Conservation (phyloP, 2,888 invertebrate species). For the Pemphredon lugubris region DNA sequence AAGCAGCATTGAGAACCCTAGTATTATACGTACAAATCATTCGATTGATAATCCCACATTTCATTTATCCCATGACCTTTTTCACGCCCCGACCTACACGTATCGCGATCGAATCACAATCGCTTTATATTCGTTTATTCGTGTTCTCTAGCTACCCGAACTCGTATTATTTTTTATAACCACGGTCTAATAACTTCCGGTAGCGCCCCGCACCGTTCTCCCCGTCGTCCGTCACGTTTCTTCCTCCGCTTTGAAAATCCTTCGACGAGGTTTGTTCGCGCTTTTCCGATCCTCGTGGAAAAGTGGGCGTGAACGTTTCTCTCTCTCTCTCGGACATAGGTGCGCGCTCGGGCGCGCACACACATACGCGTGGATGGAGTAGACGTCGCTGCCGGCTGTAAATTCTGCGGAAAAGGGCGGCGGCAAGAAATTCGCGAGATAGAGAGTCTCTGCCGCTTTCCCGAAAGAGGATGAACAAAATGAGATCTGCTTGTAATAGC, state of each 20-base stretch:
- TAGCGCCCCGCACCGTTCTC: background rate
- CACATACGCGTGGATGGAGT: conserved; percentile 22
- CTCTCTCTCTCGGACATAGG: no score
- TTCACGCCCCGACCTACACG: no score
- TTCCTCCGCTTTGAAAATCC: background rate
- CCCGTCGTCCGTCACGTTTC: background rate
- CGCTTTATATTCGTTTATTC: no score
- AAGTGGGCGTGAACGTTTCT: conserved; percentile 32
- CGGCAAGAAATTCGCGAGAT: conserved; percentile 39
- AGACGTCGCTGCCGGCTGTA: conserved; percentile 47
- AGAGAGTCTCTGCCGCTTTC: background rate
- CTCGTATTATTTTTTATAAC: no score
- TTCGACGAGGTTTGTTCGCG: background rate
- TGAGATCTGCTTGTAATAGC: conserved; percentile 37
- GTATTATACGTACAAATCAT: no score
- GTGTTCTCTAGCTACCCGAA: no score
- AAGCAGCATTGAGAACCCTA: no score
- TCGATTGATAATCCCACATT: no score
- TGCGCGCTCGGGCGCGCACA: no score
- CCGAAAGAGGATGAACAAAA: conserved; percentile 26
- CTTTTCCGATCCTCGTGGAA: conserved; percentile 6
- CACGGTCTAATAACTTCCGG: background rate
- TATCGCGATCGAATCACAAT: no score
- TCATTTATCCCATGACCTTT: no score
- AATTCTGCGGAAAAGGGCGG: conserved; percentile 39